phyloP scores from a whole-genome alignment of 1,140 invertebrate genomes.

The Metopolophium dirhodum region DNA sequence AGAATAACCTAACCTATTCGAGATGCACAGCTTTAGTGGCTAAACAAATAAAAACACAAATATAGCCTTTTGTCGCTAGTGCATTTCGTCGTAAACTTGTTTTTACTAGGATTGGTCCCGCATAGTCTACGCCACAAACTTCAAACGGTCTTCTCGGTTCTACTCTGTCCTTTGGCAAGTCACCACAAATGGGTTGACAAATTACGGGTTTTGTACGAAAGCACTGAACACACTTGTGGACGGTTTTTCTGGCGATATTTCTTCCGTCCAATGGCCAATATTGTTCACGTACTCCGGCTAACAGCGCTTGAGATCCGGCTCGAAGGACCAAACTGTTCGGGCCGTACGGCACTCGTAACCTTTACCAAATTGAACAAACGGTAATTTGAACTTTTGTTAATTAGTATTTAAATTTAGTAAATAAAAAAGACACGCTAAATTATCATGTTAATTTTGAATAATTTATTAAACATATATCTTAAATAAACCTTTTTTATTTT shows the following conservation, averaged over 20 bases:
- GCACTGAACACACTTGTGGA: background rate
- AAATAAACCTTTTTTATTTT: too few species aligned
- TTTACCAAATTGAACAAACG: too few species aligned
- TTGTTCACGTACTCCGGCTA: background rate
- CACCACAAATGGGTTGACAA: background rate
- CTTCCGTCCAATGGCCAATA: conserved; percentile 10
- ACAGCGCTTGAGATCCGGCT: background rate
- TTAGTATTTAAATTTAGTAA: too few species aligned
- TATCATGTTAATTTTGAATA: too few species aligned
- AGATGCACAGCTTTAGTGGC: conserved; percentile 61
- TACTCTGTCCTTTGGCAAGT: background rate
- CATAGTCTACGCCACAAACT: background rate
- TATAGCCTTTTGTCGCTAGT: background rate
- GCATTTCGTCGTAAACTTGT: background rate
- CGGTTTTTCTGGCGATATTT: background rate
- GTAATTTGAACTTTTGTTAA: too few species aligned
- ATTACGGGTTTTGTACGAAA: background rate
- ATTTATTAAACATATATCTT: too few species aligned
- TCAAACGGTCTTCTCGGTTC: background rate
- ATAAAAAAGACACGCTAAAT: too few species aligned
- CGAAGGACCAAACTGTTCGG: too few species aligned
- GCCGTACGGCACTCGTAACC: too few species aligned
- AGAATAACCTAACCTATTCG: too few species aligned
- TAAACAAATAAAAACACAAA: conserved; percentile 61
- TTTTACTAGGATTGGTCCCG: background rate